These are phyloP conservation scores for Lepilemur septentrionalis DNA, from an alignment of 2,797 vertebrate genomes.

Conservation along the genomic window DNA sequence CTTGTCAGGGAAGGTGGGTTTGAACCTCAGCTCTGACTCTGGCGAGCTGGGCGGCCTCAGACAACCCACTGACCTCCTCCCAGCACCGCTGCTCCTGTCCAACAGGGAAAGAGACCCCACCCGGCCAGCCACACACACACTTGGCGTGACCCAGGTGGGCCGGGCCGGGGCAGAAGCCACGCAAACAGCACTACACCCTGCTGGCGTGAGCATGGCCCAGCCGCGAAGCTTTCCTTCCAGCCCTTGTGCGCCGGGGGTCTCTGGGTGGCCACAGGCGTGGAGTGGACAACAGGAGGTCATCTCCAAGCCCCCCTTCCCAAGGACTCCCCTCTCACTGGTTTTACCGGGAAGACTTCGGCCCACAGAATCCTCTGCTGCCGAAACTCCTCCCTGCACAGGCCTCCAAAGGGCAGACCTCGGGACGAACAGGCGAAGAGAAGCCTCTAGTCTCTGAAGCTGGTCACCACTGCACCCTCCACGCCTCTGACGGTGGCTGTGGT, in stretches of 20 bases:
- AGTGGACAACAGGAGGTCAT: not conserved
- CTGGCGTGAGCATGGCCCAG: not conserved
- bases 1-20: not conserved
- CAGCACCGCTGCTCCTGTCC: not conserved
- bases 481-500: rapidly evolving
- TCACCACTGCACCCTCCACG: rapidly evolving
- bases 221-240: rapidly evolving
- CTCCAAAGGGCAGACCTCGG: not conserved
- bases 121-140: too few relatives aligned
- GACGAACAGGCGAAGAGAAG: rapidly evolving
- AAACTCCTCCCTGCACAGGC: not conserved
- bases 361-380: rapidly evolving
- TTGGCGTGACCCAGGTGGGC: rapidly evolving
- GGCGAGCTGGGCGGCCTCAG: rapidly evolving
- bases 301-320: not conserved
- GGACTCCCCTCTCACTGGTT: not conserved
- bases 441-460: not conserved
- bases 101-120: not conserved
- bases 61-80: not conserved
- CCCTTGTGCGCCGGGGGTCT: rapidly evolving
- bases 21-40: not conserved
- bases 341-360: not conserved
- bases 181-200: rapidly evolving
- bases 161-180: rapidly evolving
- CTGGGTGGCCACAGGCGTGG: rapidly evolving